Conservation (phyloP, 2,888 invertebrate genomes). For the Euproctis similis region DNA sequence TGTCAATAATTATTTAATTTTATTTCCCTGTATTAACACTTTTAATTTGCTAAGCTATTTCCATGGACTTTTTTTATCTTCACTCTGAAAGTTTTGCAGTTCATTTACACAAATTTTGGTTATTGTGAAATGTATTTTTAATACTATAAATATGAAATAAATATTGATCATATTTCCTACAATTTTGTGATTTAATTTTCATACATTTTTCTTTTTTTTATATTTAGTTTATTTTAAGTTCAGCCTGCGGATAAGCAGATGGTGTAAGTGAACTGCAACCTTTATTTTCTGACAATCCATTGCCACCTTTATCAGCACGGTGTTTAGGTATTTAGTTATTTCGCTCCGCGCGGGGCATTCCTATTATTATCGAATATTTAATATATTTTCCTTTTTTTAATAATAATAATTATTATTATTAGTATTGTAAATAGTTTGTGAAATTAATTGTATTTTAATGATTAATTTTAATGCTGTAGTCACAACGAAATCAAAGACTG, state of each 20-base stretch:
- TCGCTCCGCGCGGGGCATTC: constrained; percentile 62
- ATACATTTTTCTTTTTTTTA: too few species aligned
- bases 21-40: constrained; percentile 8
- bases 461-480: constrained; percentile 58
- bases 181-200: neutral
- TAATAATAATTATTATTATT: too few species aligned
- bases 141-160: too few species aligned
- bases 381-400: constrained; percentile 18
- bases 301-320: constrained; percentile 58
- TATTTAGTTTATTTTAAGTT: too few species aligned
- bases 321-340: constrained; percentile 42
- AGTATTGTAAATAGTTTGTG: constrained; percentile 52
- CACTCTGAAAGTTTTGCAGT: too few species aligned
- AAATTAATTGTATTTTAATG: constrained; percentile 17
- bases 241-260: too few species aligned
- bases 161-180: too few species aligned
- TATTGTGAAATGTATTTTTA: too few species aligned
- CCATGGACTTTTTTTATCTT: too few species aligned
- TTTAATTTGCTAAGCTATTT: too few species aligned
- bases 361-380: constrained; percentile 63
- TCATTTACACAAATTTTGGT: too few species aligned
- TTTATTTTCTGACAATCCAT: constrained; percentile 16
- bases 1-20: constrained; percentile 17
- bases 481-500: constrained; percentile 75
- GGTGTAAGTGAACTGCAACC: constrained; percentile 9